Evolutionary conservation across 2,888 invertebrate genomes (phyloP).

Genomic region (Papilio elwesi): DNA sequence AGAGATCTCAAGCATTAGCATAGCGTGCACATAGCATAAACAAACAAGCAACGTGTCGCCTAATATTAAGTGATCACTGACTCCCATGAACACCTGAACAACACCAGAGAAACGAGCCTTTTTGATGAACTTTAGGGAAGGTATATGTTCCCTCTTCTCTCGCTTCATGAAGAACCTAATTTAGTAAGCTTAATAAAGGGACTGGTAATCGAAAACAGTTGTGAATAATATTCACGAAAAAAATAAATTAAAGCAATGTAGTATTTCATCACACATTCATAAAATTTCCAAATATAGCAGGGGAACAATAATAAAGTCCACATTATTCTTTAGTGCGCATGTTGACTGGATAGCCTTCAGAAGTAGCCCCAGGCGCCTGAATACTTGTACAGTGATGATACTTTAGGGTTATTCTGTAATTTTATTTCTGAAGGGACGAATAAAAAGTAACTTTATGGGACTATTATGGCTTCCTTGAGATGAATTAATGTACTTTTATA

Average conservation of each 20-base stretch:
- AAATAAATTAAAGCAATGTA: constrained; percentile 17
- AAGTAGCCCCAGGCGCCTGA: constrained; percentile 67
- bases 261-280: constrained; percentile 25
- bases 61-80: too few species aligned
- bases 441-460: not conserved
- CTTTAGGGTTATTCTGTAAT: constrained; percentile 62
- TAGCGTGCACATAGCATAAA: too few species aligned
- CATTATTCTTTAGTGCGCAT: constrained; percentile 55
- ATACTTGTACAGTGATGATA: constrained; percentile 62
- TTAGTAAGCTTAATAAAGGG: too few species aligned
- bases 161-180: too few species aligned
- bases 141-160: too few species aligned
- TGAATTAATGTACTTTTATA: constrained; percentile 31
- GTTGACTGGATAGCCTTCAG: constrained; percentile 68
- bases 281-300: constrained; percentile 36
- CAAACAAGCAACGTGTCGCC: too few species aligned
- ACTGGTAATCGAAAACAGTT: too few species aligned
- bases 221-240: constrained; percentile 17
- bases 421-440: constrained; percentile 13
- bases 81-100: too few species aligned
- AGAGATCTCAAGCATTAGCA: too few species aligned
- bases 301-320: constrained; percentile 56
- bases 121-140: too few species aligned
- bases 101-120: too few species aligned
- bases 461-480: not conserved